Evolutionary conservation across 2,113 vertebrate genomes (phyloP).

Genomic region (Leptobrachium leishanense): DNA sequence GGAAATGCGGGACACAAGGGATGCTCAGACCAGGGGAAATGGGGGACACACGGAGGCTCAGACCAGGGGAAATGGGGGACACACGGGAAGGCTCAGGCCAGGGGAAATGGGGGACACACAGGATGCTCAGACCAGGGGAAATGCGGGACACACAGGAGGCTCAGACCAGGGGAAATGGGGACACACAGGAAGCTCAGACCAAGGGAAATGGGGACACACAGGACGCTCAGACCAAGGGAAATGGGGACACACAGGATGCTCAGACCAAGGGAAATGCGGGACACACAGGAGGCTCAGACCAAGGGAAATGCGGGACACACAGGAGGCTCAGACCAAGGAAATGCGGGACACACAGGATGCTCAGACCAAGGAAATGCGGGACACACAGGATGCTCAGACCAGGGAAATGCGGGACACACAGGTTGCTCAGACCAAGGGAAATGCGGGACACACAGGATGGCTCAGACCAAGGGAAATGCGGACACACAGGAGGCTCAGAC

Average conservation of each 20-base stretch:
- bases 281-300: neutral
- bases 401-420: neutral
- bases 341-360: accelerated
- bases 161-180: neutral
- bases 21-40: neutral
- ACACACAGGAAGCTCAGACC: neutral
- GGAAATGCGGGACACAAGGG: neutral
- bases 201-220: accelerated
- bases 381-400: neutral
- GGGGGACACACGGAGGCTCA: conserved; percentile 20
- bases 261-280: neutral
- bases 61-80: neutral
- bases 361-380: neutral
- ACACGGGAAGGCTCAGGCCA: accelerated
- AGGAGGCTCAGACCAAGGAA: neutral
- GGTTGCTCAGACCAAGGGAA: neutral
- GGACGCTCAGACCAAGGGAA: neutral
- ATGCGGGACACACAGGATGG: conserved; percentile 17
- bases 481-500: accelerated
- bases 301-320: conserved; percentile 11
- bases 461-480: neutral
- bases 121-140: neutral
- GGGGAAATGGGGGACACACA: neutral
- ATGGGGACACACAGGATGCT: neutral
- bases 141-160: neutral